phyloP scores from a whole-genome alignment of 2,888 invertebrate species.

The Ametastegia equiseti region DNA sequence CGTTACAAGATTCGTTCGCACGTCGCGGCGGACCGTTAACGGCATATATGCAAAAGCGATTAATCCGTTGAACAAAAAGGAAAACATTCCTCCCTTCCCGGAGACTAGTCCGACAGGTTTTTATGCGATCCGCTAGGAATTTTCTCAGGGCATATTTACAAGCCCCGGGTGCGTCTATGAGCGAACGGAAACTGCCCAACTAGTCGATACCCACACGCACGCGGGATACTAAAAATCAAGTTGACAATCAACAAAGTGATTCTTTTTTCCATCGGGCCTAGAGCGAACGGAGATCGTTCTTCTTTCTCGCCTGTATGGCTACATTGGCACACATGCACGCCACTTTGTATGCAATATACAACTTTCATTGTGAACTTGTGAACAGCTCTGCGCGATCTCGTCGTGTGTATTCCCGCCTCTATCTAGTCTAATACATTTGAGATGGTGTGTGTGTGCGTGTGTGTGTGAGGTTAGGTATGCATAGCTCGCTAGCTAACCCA shows the following conservation, averaged over 20 bases:
- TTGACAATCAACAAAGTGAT: constrained; percentile 43
- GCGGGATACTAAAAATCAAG: constrained; percentile 43
- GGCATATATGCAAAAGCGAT: constrained; percentile 38
- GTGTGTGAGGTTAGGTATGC: not conserved
- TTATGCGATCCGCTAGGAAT: constrained; percentile 42
- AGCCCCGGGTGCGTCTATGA: no score
- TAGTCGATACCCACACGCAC: no score
- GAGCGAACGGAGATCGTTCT: constrained; percentile 7
- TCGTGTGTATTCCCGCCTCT: not conserved
- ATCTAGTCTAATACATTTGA: not conserved
- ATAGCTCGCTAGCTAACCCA: not conserved
- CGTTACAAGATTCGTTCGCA: constrained; percentile 24
- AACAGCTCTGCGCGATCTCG: not conserved
- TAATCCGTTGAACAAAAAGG: constrained; percentile 44
- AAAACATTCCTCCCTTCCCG: constrained; percentile 37
- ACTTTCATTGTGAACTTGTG: not conserved
- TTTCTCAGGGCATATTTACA: constrained; percentile 27
- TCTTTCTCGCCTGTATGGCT: not conserved
- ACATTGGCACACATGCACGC: not conserved
- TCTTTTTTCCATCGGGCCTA: constrained; percentile 29
- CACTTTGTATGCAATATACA: not conserved
- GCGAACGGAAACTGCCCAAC: no score
- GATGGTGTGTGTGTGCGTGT: not conserved
- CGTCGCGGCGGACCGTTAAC: constrained; percentile 38
- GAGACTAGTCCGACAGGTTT: constrained; percentile 43